Evolutionary conservation across 1,140 invertebrate genomes (phyloP).

Genomic region (Macrosteles quadrilineatus): DNA sequence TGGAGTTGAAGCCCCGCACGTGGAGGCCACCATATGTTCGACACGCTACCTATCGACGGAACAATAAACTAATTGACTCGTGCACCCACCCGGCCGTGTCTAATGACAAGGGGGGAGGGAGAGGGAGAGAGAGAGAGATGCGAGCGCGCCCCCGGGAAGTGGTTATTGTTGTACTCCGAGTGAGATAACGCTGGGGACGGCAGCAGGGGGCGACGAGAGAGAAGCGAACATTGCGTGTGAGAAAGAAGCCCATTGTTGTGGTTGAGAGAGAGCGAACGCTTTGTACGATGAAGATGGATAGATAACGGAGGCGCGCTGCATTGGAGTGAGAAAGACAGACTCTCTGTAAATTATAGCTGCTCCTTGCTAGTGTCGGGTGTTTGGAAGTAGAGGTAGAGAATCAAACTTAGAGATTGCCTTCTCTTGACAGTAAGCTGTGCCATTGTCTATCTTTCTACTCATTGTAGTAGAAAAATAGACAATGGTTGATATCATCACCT

Average conservation of each 20-base stretch:
- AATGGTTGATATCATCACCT: too few relatives aligned
- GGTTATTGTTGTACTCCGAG: not conserved
- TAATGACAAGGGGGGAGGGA: constrained; percentile 2
- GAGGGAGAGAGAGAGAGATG: not conserved
- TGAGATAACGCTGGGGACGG: constrained; percentile 1
- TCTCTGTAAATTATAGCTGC: too few relatives aligned
- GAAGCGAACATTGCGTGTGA: constrained; percentile 14
- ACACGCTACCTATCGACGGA: constrained; percentile 14
- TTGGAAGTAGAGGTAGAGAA: too few relatives aligned
- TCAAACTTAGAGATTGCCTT: too few relatives aligned
- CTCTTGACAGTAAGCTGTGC: too few relatives aligned
- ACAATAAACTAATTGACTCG: constrained; percentile 26
- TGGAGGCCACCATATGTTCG: not conserved
- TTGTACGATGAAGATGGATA: constrained; percentile 21
- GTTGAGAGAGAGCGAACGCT: constrained; percentile 11
- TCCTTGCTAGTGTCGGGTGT: too few relatives aligned
- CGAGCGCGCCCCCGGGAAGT: not conserved
- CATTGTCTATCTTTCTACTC: too few relatives aligned
- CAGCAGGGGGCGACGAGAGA: not conserved
- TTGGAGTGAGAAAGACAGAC: not conserved
- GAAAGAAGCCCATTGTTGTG: constrained; percentile 21
- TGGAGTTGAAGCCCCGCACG: too few relatives aligned
- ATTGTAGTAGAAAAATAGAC: too few relatives aligned
- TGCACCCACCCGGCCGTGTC: constrained; percentile 6
- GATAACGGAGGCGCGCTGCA: not conserved